Percentiles rank a stretch among this genome's conserved stretches.
Conservation (phyloP, 1,140 invertebrate species). For the Halyomorpha halys region DNA sequence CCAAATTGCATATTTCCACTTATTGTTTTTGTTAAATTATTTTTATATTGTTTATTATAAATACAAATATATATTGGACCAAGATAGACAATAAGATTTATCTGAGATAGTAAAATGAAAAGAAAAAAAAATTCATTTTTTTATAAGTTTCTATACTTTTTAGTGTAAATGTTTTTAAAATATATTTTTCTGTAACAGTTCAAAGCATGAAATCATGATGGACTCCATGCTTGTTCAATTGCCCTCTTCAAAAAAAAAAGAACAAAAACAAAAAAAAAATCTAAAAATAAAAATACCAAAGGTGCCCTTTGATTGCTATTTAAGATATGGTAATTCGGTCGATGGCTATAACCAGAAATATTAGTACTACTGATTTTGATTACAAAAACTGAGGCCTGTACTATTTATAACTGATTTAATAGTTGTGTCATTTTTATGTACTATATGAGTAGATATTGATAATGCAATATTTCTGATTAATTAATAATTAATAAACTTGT, state of each 20-base stretch:
- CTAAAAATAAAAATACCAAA: constrained; percentile 27
- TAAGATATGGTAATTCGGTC: constrained; percentile 26
- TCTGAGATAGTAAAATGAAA: constrained; percentile 10
- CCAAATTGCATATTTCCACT: constrained; percentile 13
- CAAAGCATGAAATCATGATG: constrained; percentile 8
- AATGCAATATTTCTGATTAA: constrained; percentile 25
- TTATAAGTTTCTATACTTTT: constrained; percentile 12
- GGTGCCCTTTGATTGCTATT: constrained; percentile 29
- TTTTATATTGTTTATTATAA: constrained; percentile 14
- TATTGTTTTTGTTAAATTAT: constrained; percentile 17
- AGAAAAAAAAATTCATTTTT: not conserved
- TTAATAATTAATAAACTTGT: constrained; percentile 8
- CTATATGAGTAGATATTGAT: constrained; percentile 21
- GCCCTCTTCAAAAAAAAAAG: constrained; percentile 23
- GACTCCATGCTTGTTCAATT: constrained; percentile 27
- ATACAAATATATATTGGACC: constrained; percentile 24
- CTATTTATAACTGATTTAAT: constrained; percentile 29
- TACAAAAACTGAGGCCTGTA: constrained; percentile 29
- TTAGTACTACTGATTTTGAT: constrained; percentile 23
- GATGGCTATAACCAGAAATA: constrained; percentile 26
- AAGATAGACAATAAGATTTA: constrained; percentile 26
- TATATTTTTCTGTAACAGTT: constrained; percentile 19
- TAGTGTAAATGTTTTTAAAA: constrained; percentile 10
- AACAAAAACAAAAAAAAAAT: constrained; percentile 21
- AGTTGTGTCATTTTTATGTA: constrained; percentile 28